A percentile compares a stretch with the other conserved stretches of the same genome.
Evolutionary conservation across 2,797 vertebrate genomes (phyloP).

Genomic region (Salarias fasciatus): DNA sequence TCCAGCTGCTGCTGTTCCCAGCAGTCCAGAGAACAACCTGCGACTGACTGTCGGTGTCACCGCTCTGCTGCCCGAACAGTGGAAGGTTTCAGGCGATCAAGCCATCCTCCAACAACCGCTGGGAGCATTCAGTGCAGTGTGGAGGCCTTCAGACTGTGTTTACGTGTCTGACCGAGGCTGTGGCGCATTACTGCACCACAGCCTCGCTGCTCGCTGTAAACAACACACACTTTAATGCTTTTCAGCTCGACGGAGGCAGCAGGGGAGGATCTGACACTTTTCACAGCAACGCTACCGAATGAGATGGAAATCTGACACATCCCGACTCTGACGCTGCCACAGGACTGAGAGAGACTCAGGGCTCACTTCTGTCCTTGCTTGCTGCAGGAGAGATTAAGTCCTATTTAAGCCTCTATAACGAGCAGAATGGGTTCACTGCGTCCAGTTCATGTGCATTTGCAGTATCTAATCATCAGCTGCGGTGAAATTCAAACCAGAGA

Average conservation of each 20-base stretch:
- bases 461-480: constrained; percentile 64
- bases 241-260: not conserved
- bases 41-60: constrained; percentile 15
- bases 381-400: constrained; percentile 22
- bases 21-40: not conserved
- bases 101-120: constrained; percentile 32
- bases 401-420: constrained; percentile 42
- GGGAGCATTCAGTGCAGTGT: constrained; percentile 53
- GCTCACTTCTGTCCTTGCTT: too few relatives aligned
- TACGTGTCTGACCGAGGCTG: constrained; percentile 39
- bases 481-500: constrained; percentile 53
- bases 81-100: constrained; percentile 17
- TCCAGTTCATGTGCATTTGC: constrained; percentile 23
- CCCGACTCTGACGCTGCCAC: too few relatives aligned
- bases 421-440: constrained; percentile 38
- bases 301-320: constrained; percentile 4
- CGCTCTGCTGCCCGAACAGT: too few relatives aligned
- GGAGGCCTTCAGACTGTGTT: constrained; percentile 51
- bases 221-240: constrained; percentile 34
- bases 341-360: too few relatives aligned
- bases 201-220: constrained; percentile 32
- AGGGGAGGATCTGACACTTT: constrained; percentile 17
- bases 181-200: constrained; percentile 27
- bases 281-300: constrained; percentile 23
- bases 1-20: too few relatives aligned